Evolutionary conservation across 2,113 vertebrate species (phyloP).

Genomic region (Rhadina sibilatrix): DNA sequence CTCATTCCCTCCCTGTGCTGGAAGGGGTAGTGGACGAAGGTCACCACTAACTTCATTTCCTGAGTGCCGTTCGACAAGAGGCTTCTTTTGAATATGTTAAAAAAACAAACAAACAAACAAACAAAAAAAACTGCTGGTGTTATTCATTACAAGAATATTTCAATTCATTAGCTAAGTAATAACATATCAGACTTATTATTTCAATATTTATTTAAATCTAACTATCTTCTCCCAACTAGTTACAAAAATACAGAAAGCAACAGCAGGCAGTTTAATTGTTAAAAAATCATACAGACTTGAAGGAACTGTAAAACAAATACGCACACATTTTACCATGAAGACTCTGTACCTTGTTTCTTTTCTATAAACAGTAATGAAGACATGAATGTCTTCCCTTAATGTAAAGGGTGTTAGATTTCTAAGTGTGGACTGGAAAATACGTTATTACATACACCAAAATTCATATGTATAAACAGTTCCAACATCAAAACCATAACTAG

Average conservation of each 20-base stretch:
- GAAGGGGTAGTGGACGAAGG: neutral
- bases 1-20: neutral
- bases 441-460: neutral
- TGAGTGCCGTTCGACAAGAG: conserved; percentile 75
- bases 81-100: conserved; percentile 44
- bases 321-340: neutral
- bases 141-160: neutral
- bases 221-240: neutral
- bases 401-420: neutral
- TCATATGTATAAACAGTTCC: neutral
- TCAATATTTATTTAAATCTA: neutral
- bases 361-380: neutral
- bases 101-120: neutral
- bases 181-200: neutral
- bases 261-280: neutral
- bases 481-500: neutral
- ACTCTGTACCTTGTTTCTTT: neutral
- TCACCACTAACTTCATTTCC: conserved; percentile 29
- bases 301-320: neutral
- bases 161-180: neutral
- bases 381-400: neutral
- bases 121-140: neutral
- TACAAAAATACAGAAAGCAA: neutral
- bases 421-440: neutral
- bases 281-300: neutral